Evolutionary conservation across 2,797 vertebrate species (phyloP).

Genomic region (Apogon hyalosoma): DNA sequence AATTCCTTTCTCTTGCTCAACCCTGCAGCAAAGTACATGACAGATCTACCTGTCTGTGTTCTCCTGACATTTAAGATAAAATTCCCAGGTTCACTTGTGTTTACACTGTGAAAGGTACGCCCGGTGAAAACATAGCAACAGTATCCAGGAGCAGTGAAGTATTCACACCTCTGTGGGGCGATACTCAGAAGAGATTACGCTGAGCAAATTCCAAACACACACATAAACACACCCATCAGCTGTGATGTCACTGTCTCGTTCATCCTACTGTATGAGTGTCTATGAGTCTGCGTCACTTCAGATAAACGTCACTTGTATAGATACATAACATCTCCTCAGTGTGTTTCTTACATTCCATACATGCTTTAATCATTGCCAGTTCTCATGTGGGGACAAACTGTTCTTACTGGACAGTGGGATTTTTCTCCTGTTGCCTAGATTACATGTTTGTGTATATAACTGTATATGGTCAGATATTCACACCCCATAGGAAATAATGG

Average conservation of each 20-base stretch:
- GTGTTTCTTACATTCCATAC: conserved; percentile 49
- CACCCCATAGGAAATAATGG: conserved; percentile 56
- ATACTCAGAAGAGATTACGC: conserved; percentile 29
- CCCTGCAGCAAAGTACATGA: conserved; percentile 26
- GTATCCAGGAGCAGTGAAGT: conserved; percentile 60
- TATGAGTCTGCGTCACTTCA: conserved; percentile 43
- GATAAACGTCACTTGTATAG: conserved; percentile 5
- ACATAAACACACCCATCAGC: conserved; percentile 17
- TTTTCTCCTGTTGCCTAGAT: conserved; percentile 11
- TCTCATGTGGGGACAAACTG: conserved; percentile 57
- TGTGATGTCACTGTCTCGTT: conserved; percentile 35
- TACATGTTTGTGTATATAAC: conserved; percentile 15
- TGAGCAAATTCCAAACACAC: conserved; percentile 7
- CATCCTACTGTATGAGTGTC: neutral
- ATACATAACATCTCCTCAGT: neutral
- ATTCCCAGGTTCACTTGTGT: conserved; percentile 64
- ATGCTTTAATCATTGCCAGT: conserved; percentile 43
- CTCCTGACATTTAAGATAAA: conserved; percentile 62
- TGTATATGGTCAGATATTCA: conserved; percentile 30
- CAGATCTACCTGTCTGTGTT: conserved; percentile 35
- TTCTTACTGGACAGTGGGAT: conserved; percentile 38
- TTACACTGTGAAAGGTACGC: conserved; percentile 49
- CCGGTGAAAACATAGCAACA: conserved; percentile 73
- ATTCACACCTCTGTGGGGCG: conserved; percentile 44
- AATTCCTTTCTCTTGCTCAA: conserved; percentile 54